Evolutionary conservation across 2,113 vertebrate genomes (phyloP).

Genomic region (Serranochromis macrocephalus): DNA sequence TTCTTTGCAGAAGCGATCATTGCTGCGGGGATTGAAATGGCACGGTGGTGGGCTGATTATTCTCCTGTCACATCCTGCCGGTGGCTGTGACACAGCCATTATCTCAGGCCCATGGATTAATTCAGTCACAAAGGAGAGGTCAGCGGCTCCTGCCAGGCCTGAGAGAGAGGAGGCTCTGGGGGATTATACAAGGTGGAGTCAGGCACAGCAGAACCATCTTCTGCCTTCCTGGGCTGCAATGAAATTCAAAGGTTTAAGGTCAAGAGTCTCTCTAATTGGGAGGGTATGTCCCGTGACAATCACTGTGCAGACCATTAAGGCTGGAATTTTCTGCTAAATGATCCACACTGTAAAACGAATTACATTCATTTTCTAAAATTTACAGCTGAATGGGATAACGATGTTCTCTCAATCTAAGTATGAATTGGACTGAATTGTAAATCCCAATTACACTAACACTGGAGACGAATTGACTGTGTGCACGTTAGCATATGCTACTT

Average conservation of each 20-base stretch:
- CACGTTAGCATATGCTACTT: no score
- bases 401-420: background rate
- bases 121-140: conserved; percentile 59
- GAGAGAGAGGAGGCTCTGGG: conserved; percentile 18
- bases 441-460: conserved; percentile 19
- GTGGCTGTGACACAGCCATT: conserved; percentile 47
- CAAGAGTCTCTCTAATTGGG: conserved; percentile 40
- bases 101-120: conserved; percentile 46
- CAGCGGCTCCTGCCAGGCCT: conserved; percentile 34
- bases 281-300: conserved; percentile 30
- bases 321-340: background rate
- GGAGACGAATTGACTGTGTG: background rate
- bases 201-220: background rate
- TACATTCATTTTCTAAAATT: conserved; percentile 7
- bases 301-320: background rate
- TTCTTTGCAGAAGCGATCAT: background rate
- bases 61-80: conserved; percentile 30
- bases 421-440: conserved; percentile 17
- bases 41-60: conserved; percentile 30
- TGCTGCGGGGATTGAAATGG: conserved; percentile 21
- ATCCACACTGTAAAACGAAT: conserved; percentile 5
- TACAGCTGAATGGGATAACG: background rate
- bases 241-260: conserved; percentile 44
- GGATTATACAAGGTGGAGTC: conserved; percentile 3
- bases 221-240: background rate